Base-by-base conservation (phyloP, 2,113 vertebrate genomes). In the Solea solea region DNA sequence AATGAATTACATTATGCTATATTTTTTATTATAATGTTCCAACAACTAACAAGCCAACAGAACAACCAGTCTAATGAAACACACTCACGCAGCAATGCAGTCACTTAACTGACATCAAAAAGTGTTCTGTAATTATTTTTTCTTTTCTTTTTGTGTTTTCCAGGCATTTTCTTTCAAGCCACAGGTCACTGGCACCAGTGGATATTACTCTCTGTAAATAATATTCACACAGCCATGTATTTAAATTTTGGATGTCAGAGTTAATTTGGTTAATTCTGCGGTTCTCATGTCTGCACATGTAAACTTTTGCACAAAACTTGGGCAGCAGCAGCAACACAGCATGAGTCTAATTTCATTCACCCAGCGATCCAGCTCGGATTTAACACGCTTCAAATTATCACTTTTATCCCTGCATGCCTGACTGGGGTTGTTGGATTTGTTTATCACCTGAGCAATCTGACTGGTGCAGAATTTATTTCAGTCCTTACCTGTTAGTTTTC, bases 351-450 rank as follows among this genome's bases (percentile, higher is more conserved):
- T 69, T 83, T 80, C 14, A 80, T 75, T 75, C 45, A 34, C 49
- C 49, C 49, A 16, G 52, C 59, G 71, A 48, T 57, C 52, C 13
- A 27, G 44, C 46, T 71, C 56, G 16, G n/a, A 64, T 54, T 74
- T 74, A 55, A 66, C 25, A 10, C 40, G 65, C 54, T 65, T 76
- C 65, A 76, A 71, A 61, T 72, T 60, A 21, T 7, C 70, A 61
- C 75, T 77, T 80, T 86, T 66, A 82, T 77, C 62, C 53, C 34
- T 2, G 8, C 9, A 13, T 56, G 59, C 68, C 80, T 65, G 75
- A 74, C 80, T 75, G 77, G 50, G 63, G 16, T 56, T 74, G 76
- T 49, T 76, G 65, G 51, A 51, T 69, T 61, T 69, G 58, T 78
- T 78, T 65, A 81, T 74, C 67, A 59, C 46, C 64, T 10, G 25